Evolutionary conservation across 2,113 vertebrate genomes (phyloP), one percentile per base, ranked within the genome.

Genomic region (Tympanuchus pallidicinctus): DNA sequence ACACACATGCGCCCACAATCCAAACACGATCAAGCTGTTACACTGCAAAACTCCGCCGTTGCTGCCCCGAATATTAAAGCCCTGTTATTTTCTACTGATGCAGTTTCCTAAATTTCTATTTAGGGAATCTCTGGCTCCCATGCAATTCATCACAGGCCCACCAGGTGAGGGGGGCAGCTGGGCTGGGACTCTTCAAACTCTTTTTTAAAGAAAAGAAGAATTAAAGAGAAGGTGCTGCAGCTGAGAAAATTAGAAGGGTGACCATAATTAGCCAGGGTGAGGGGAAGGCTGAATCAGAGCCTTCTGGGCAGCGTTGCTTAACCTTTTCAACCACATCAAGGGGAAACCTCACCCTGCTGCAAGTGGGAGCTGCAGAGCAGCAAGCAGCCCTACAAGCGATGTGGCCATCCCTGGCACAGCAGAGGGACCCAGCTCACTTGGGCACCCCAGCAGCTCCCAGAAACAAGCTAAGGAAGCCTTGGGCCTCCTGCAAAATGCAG

Each of bases 241-340:
- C 76, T 20, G 32, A 90, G 65, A 95, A 91, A 96, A 95, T 90
- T 70, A 94, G 54, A 88, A 94, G 78, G 90, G 74, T 88, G 82
- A 80, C n/a, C 61, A 3, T 25, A 81, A 88, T 72, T 74, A 21
- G 20, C 17, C 54, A 66, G 77, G 89, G 64, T 1, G 0, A 94
- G 66, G 56, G 79, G 65, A 71, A 86, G 47, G 76, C 72, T 94
- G 82, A 97, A 92, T 94, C 89, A 93, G 86, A 88, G 50, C 92
- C 82, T 90, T 45, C 86, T 50, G 63, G 80, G 86, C 66, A 38
- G 54, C 3, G 17, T 83, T 96, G 86, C 94, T 88, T 90, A 94
- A 88, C 8, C 64, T 78, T 66, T 65, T 73, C 66, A 45, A 11
- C 92, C 94, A 96, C 86, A 93, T 95, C 86, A 95, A 97, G 86